Base-by-base conservation (phyloP, 2,797 vertebrate genomes). In the Gymnopithys bicolor region DNA sequence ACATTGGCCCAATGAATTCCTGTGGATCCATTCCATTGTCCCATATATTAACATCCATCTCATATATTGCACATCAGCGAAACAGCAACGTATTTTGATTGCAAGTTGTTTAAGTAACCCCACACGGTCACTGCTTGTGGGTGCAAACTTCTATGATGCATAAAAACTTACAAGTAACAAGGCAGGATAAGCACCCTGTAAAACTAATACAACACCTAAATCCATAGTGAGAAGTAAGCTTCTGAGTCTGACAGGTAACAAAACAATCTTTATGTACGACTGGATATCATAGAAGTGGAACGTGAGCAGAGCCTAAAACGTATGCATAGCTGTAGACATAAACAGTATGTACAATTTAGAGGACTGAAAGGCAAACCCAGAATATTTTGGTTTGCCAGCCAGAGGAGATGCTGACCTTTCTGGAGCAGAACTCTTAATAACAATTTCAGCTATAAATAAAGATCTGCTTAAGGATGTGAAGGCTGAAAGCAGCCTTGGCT, bases 171-270 rank as follows among this genome's bases (percentile, higher is more conserved):
- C 1, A 17, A 48, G 16, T 59, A 75, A 46, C 5, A 8, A 30
- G 43, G 19, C 15, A 76, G 9, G 0, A 0, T 33, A 80, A 76
- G 12, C 13, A 49, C 7, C 11, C 23, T 45, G 7, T 21, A 63
- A 83, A 83, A 76, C 45, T 70, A 24, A 37, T 18, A 8, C 13
- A 62, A 4, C 4, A 17, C 22, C 24, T 28, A 56, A 76, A 45
- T 63, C 28, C 24, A 30, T 18, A 51, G 17, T 25, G 19, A 76
- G n/a, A 56, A 49, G 13, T 49, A 49, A 56, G 49, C 5, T 8
- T 56, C 27, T 48, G 41, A 68, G 33, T 68, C 41, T 39, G 79
- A 16, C 13, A 45, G 16, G 35, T 13, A 63, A 46, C 21, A 51
- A 56, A 45, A 6, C 4, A n/a, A 4, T 37, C 69, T 76, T 63